Base-by-base conservation (phyloP, 2,113 vertebrate genomes). In the Jacana jacana region DNA sequence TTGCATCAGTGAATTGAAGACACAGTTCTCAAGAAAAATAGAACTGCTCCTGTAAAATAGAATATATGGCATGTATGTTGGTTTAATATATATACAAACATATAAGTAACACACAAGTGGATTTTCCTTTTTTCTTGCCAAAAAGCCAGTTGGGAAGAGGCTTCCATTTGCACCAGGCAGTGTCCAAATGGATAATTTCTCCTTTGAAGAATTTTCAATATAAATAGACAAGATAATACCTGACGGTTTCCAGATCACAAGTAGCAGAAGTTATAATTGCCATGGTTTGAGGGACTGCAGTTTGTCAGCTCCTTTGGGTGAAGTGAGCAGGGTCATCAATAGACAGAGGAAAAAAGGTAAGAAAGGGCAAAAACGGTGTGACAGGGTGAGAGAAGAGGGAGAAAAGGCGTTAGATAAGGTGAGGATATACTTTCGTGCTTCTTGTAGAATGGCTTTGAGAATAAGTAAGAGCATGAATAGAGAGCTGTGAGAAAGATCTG, bases 1-100 rank as follows among this genome's bases (percentile, higher is more conserved):
- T 52, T 76, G 39, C 70, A 40, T 63, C 72, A 42, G 24, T 64
- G 70, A 81, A 75, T 81, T 89, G 78, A 91, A 86, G 80, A 40
- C 16, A 54, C 65, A 87, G 35, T 13, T 33, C 6, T 75, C 42
- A 30, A n/a, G 80, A 33, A 83, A 87, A 92, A 65, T 11, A 72
- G 2, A 69, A n/a, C 40, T 40, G 28, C 20, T 66, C 11, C n/a
- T 73, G 3, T 37, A 49, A 76, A 7, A 49, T n/a, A 30, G 55
- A 49, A 40, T 54, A 10, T 16, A 39, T 6, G 27, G 11, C 13
- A 11, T 14, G 9, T 40, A 10, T 46, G 39, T 19, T 80, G 20
- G 4, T 19, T 89, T 58, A 70, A 49, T 16, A 0, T 10, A 33
- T 23, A 48, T 4, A 20, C 35, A 51, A 69, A 27, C 1, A 11